These are phyloP conservation scores for Argyresthia goedartella DNA, from an alignment of 2,888 invertebrate species.

Conservation along the genomic window DNA sequence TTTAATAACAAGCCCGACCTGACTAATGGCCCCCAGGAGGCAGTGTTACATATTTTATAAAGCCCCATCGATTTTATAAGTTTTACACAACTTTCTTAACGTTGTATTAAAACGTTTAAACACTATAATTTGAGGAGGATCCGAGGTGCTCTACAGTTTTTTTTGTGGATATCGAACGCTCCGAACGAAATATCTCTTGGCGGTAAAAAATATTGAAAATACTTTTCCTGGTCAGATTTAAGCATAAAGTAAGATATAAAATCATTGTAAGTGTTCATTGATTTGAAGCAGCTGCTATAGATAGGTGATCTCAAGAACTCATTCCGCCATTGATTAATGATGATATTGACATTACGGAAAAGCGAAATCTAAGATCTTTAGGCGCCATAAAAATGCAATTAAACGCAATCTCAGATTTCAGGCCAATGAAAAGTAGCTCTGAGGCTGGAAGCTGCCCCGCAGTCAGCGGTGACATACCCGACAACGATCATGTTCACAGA, in stretches of 20 bases:
- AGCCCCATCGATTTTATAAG: conserved; percentile 47
- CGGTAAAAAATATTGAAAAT: conserved; percentile 1
- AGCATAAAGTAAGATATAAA: background rate
- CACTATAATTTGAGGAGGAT: conserved; percentile 59
- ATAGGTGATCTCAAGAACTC: too few species aligned
- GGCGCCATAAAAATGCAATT: too few species aligned
- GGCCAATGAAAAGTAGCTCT: too few species aligned
- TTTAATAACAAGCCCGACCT: conserved; percentile 63
- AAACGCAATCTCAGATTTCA: too few species aligned
- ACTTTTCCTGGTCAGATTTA: background rate
- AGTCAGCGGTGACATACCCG: background rate
- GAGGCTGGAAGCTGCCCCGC: too few species aligned
- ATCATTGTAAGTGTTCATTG: background rate
- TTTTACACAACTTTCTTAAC: conserved; percentile 63
- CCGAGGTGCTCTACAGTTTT: conserved; percentile 27
- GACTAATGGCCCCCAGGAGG: conserved; percentile 67
- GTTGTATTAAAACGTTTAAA: conserved; percentile 61
- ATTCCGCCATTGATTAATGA: too few species aligned
- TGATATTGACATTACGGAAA: too few species aligned
- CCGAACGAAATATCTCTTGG: conserved; percentile 1
- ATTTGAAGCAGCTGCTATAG: background rate
- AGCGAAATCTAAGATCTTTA: too few species aligned
- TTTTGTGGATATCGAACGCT: conserved; percentile 29
- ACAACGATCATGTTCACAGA: background rate
- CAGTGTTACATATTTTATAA: conserved; percentile 60